phyloP scores from a whole-genome alignment of 1,140 invertebrate species.

The Epicauta chinensis region DNA sequence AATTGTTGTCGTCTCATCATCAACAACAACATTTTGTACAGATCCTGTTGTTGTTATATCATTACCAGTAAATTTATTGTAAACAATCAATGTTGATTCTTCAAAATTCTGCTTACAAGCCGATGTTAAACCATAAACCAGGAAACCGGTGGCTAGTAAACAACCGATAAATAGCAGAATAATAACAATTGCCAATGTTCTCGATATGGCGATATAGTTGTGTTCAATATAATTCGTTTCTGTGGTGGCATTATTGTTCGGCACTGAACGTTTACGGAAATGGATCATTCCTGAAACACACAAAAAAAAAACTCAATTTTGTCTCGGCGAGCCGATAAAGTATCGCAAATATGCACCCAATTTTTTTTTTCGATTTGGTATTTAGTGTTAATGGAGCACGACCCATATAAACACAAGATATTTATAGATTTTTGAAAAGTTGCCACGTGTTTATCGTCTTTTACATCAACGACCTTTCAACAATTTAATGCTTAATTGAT shows the following conservation, averaged over 20 bases:
- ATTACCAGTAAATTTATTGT: not conserved
- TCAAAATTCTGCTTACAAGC: not conserved
- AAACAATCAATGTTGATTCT: constrained; percentile 6
- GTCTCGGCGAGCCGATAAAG: no score
- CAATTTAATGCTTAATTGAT: no score
- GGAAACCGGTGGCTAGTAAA: constrained; percentile 22
- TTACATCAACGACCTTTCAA: no score
- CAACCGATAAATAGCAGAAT: constrained; percentile 16
- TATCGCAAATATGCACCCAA: no score
- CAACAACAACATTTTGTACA: not conserved
- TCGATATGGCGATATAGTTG: constrained; percentile 24
- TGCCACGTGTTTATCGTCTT: no score
- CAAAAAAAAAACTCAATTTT: no score
- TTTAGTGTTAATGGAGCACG: no score
- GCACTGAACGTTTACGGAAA: constrained; percentile 11
- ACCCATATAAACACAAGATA: no score
- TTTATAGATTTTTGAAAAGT: no score
- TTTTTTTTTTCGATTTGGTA: no score
- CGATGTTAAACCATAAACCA: constrained; percentile 21
- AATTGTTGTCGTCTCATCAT: not conserved
- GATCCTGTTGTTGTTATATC: constrained; percentile 1
- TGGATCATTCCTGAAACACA: constrained; percentile 20
- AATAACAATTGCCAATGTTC: constrained; percentile 20
- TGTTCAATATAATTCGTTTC: constrained; percentile 19
- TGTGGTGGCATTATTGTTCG: constrained; percentile 16